Conservation (phyloP, 2,888 invertebrate species). For the Phyto melanocephala region DNA sequence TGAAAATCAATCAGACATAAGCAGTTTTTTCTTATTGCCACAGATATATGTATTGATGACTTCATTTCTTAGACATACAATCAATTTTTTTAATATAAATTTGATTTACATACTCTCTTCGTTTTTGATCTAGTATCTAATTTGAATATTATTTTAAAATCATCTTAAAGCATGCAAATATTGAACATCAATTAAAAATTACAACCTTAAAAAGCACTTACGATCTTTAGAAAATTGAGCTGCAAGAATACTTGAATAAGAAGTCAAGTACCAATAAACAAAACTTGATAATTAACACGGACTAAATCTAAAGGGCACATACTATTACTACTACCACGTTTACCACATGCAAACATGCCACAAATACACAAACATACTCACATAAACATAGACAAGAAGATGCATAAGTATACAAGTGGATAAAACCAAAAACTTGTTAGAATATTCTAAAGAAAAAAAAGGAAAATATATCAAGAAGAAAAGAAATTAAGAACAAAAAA, state of each 20-base stretch:
- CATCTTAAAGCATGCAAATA: background rate
- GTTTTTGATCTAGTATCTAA: too few relatives aligned
- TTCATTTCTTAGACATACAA: background rate
- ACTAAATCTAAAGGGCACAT: conserved; percentile 55
- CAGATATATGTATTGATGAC: background rate
- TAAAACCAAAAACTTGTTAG: conserved; percentile 63
- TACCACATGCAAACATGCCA: conserved; percentile 14
- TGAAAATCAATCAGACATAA: too few relatives aligned
- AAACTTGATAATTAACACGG: conserved; percentile 65
- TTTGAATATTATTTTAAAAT: background rate
- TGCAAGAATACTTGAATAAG: conserved; percentile 48
- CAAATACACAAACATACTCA: background rate
- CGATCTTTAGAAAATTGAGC: conserved; percentile 44
- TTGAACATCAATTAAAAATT: conserved; percentile 45
- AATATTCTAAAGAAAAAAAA: conserved; percentile 12
- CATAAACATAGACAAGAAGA: background rate
- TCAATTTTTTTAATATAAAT: background rate
- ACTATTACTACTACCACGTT: background rate
- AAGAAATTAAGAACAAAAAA: background rate
- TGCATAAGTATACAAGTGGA: conserved; percentile 44
- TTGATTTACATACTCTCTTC: background rate
- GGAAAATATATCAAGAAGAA: background rate
- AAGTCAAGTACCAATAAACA: conserved; percentile 63
- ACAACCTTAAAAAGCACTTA: conserved; percentile 51
- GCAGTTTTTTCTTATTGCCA: too few relatives aligned